Conservation (phyloP, 2,113 vertebrate species). For the Recurvirostra avosetta region DNA sequence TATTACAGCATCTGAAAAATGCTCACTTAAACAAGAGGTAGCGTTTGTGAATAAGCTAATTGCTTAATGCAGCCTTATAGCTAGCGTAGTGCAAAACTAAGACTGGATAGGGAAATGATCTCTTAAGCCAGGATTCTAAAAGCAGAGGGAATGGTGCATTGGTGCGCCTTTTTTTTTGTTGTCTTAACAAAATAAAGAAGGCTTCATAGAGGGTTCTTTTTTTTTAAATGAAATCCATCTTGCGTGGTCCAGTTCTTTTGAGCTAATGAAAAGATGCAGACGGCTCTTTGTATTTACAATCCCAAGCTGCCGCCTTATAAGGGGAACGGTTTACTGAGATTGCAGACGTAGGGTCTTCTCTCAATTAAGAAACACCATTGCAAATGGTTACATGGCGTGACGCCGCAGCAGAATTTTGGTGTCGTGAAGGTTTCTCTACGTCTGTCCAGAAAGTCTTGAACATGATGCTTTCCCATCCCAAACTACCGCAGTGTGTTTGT, state of each 20-base stretch:
- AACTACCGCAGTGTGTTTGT: rapidly evolving
- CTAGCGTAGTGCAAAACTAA: neutral
- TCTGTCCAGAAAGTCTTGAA: neutral
- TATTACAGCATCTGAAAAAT: neutral
- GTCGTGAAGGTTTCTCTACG: neutral
- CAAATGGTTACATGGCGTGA: no score
- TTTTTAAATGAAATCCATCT: neutral
- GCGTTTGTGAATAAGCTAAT: neutral
- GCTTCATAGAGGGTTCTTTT: neutral
- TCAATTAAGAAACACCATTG: neutral
- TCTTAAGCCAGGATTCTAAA: neutral
- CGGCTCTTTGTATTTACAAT: neutral
- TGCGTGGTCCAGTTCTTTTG: neutral
- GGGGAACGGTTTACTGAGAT: neutral
- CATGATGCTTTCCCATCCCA: neutral
- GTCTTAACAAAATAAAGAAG: neutral
- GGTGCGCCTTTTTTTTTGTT: neutral
- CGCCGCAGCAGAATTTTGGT: neutral
- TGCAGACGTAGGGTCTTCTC: neutral
- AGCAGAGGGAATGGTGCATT: neutral
- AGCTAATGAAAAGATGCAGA: neutral
- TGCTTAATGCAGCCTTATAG: neutral
- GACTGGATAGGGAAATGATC: neutral
- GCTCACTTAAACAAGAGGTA: neutral
- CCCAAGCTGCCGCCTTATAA: neutral